phyloP scores from a whole-genome alignment of 2,797 vertebrate species.

The Onychomys leucogaster region DNA sequence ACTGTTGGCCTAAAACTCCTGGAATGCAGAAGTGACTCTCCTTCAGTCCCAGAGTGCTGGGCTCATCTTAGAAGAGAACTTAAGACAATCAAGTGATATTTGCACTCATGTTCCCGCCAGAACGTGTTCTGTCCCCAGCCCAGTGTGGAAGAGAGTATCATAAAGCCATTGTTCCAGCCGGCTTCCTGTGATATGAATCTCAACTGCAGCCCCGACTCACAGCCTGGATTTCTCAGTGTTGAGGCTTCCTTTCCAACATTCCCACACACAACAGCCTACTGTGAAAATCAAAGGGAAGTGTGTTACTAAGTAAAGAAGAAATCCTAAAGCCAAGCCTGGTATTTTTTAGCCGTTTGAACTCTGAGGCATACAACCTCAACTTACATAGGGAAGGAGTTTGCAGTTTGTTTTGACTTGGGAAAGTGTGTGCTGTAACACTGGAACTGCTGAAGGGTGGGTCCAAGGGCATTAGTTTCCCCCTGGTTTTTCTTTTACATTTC shows the following conservation, averaged over 20 bases:
- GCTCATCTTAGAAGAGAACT: conserved; percentile 84
- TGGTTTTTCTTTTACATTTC: conserved; percentile 8
- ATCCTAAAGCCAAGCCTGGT: conserved; percentile 87
- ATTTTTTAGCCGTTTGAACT: conserved; percentile 89
- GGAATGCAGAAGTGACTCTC: neutral
- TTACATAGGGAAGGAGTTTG: conserved; percentile 33
- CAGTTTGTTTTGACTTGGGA: conserved; percentile 43
- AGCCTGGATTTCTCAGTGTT: conserved; percentile 87
- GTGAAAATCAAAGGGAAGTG: conserved; percentile 90
- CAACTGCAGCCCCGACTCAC: conserved; percentile 84
- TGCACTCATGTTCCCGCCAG: conserved; percentile 84
- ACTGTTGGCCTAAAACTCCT: neutral
- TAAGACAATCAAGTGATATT: conserved; percentile 78
- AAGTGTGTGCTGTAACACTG: neutral
- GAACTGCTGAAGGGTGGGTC: neutral
- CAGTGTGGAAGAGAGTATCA: conserved; percentile 88
- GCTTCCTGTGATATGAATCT: conserved; percentile 91
- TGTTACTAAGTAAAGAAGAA: conserved; percentile 89
- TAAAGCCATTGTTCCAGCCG: conserved; percentile 89
- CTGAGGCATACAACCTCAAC: conserved; percentile 82
- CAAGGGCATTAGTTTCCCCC: neutral
- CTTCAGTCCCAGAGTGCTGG: conserved; percentile 12
- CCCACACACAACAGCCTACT: conserved; percentile 89
- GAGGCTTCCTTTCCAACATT: conserved; percentile 90
- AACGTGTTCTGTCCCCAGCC: conserved; percentile 82